Evolutionary conservation across 2,113 vertebrate genomes (phyloP).

Genomic region (Hippocampus comes): DNA sequence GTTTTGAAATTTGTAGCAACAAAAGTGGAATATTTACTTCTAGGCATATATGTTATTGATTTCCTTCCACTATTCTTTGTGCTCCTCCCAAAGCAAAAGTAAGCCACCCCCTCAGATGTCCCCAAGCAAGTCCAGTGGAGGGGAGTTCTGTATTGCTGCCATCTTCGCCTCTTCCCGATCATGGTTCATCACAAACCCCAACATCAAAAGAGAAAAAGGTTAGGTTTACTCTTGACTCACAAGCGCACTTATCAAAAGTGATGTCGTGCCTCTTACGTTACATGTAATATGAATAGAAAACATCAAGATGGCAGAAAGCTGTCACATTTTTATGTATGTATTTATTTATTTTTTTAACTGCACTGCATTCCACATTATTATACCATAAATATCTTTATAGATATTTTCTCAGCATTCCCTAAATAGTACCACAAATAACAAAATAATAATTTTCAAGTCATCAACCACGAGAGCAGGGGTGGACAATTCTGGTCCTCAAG

Average conservation of each 20-base stretch:
- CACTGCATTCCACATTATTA: too few species aligned
- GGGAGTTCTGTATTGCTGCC: slow-evolving; percentile 93
- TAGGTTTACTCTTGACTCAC: slow-evolving; percentile 16
- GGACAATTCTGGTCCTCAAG: too few species aligned
- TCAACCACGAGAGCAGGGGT: too few species aligned
- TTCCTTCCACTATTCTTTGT: slow-evolving; percentile 8
- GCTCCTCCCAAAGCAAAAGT: slow-evolving; percentile 81
- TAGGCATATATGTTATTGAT: not conserved
- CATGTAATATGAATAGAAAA: not conserved
- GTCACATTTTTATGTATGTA: too few species aligned
- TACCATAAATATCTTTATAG: too few species aligned
- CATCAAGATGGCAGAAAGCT: too few species aligned
- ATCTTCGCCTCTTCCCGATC: slow-evolving; percentile 89
- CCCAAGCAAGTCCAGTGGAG: slow-evolving; percentile 92
- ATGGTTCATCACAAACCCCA: slow-evolving; percentile 93
- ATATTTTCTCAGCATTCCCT: too few species aligned
- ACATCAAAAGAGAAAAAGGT: slow-evolving; percentile 97
- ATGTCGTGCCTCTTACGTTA: not conserved
- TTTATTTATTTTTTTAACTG: too few species aligned
- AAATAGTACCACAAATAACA: too few species aligned
- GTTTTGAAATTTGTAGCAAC: too few species aligned
- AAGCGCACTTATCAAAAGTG: not conserved
- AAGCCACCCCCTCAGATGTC: slow-evolving; percentile 95
- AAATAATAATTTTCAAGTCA: too few species aligned
- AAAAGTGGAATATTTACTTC: not conserved